Evolutionary conservation across 2,797 vertebrate genomes (phyloP).

Genomic region (Anas acuta): DNA sequence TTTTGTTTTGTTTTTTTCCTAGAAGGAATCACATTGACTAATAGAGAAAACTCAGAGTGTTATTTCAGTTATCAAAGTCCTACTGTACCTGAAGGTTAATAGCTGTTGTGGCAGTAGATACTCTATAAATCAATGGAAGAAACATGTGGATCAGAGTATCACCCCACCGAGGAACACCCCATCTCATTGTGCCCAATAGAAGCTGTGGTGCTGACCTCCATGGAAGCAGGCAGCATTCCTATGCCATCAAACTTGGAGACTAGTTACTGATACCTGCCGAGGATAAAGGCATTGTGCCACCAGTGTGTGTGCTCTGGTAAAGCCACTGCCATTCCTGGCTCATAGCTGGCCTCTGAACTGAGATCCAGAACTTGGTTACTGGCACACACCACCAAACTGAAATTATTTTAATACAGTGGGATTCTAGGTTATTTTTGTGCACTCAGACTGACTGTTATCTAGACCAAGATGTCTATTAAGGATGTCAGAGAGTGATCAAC

Average conservation of each 20-base stretch:
- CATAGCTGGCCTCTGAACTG: background rate
- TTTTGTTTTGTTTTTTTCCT: background rate
- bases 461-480: background rate
- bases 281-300: background rate
- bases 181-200: background rate
- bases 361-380: background rate
- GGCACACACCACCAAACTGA: background rate
- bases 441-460: background rate
- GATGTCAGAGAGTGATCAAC: background rate
- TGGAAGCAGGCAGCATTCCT: background rate
- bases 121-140: slow-evolving; percentile 58
- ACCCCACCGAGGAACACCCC: background rate
- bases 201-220: background rate
- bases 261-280: background rate
- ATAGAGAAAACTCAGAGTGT: slow-evolving; percentile 22
- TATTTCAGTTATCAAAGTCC: slow-evolving; percentile 54
- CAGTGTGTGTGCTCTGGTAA: background rate
- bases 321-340: background rate
- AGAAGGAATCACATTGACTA: slow-evolving; percentile 15
- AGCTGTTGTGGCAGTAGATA: slow-evolving; percentile 45
- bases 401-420: background rate
- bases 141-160: background rate
- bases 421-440: background rate
- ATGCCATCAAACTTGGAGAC: background rate
- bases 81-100: slow-evolving; percentile 50